Evolutionary conservation across 2,113 vertebrate species (phyloP), one percentile per base, ranked within the genome.

Genomic region (Perca flavescens): DNA sequence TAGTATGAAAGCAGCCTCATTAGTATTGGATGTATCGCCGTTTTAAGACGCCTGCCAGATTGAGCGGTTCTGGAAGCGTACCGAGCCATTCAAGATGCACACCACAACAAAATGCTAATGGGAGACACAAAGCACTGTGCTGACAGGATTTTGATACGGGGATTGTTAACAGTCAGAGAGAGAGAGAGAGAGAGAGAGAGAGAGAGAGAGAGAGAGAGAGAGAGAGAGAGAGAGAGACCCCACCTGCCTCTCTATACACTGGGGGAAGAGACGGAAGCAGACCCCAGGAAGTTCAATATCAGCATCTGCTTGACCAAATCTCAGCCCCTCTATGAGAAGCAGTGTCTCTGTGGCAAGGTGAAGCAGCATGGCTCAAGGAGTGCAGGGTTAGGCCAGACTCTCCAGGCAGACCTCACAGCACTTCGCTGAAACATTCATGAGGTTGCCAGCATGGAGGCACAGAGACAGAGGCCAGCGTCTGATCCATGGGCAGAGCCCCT

Each of bases 41-140:
- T 63, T 74, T 80, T 85, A 64, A 91, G 91, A 89, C 56, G 54
- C 74, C 75, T 91, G 82, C 85, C 84, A 88, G 85, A 90, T 43
- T 57, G 81, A 85, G 80, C 70, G 71, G 69, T 82, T 90, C 72
- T 57, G 89, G 80, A 83, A 90, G 85, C 60, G 87, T 62, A 86
- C 82, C 65, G 65, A 92, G 86, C 80, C 84, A 76, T 93, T 92
- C 85, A 82, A 87, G 82, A 91, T 85, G 89, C 91, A 92, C 86
- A 90, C 86, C 92, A 91, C 90, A 92, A 94, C 87, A 89, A 92
- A 94, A 95, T 92, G 91, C 87, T 91, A 94, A 95, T 91, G 88
- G 72, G 43, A 70, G 77, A 92, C 67, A 90, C 81, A 93, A 93
- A 95, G 83, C 86, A 72, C 40, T 70, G 82, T 50, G 83, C 85